Evolutionary conservation across 1,140 invertebrate genomes (phyloP).

Genomic region (Chironomus tepperi): DNA sequence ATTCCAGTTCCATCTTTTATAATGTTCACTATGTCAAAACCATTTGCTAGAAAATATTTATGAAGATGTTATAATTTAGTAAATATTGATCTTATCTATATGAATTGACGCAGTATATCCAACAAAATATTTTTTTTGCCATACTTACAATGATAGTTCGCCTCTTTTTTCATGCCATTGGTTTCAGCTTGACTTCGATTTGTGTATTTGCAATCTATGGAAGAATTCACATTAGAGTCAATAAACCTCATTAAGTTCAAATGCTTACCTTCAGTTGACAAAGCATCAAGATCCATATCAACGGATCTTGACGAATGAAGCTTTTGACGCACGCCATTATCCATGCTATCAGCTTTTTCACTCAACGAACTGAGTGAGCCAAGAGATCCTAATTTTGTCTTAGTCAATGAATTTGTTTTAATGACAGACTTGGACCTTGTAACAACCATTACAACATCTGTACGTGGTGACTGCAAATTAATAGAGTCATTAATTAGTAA

Average conservation of each 20-base stretch:
- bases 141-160: neutral
- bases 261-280: slow-evolving; percentile 31
- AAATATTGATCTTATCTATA: no score
- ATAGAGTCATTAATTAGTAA: slow-evolving; percentile 1
- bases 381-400: slow-evolving; percentile 36
- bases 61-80: neutral
- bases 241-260: neutral
- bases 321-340: slow-evolving; percentile 35
- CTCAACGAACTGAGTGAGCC: slow-evolving; percentile 38
- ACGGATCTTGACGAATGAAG: slow-evolving; percentile 38
- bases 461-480: slow-evolving; percentile 48
- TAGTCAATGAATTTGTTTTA: slow-evolving; percentile 35
- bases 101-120: neutral
- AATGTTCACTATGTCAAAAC: slow-evolving; percentile 51
- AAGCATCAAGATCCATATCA: slow-evolving; percentile 38
- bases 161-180: neutral
- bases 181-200: neutral
- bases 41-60: slow-evolving; percentile 30
- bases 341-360: slow-evolving; percentile 33
- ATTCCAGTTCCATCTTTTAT: slow-evolving; percentile 80
- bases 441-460: slow-evolving; percentile 59
- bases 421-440: slow-evolving; percentile 37
- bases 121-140: no score
- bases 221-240: neutral
- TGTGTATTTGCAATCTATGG: neutral